phyloP scores from a whole-genome alignment of 2,888 invertebrate species.

The Pristionchus mayeri region DNA sequence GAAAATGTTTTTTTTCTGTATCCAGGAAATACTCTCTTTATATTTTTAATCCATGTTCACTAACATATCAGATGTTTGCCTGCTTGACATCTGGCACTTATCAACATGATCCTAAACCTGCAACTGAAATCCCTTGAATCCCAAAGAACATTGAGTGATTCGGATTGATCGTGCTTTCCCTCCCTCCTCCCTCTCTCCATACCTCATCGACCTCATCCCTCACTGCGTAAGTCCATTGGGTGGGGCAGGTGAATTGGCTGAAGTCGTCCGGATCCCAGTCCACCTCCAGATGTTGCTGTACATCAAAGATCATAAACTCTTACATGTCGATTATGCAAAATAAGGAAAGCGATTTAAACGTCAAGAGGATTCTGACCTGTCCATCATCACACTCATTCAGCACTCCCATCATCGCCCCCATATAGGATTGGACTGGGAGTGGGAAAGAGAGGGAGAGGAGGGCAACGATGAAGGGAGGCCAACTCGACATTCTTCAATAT shows the following conservation, averaged over 20 bases:
- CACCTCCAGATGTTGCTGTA: slow-evolving; percentile 81
- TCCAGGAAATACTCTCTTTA: no score
- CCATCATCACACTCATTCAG: slow-evolving; percentile 83
- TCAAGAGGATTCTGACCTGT: slow-evolving; percentile 80
- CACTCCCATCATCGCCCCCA: slow-evolving; percentile 81
- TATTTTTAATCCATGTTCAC: no score
- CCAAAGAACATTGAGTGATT: no score
- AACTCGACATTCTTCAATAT: background rate
- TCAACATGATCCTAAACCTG: no score
- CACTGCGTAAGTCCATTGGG: slow-evolving; percentile 55
- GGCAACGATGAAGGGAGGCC: background rate
- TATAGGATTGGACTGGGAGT: slow-evolving; percentile 53
- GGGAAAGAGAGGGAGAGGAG: background rate
- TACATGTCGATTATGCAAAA: no score
- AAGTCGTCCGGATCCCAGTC: slow-evolving; percentile 82
- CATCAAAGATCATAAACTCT: background rate
- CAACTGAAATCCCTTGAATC: no score
- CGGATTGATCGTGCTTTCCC: no score
- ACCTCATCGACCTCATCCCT: slow-evolving; percentile 42
- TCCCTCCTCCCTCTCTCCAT: no score
- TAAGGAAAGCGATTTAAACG: no score
- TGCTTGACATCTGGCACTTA: no score
- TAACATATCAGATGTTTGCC: no score
- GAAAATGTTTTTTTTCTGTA: no score
- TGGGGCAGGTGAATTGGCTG: slow-evolving; percentile 82